Base-by-base conservation (phyloP, 2,888 invertebrate species). In the Invenusta paracnida region DNA sequence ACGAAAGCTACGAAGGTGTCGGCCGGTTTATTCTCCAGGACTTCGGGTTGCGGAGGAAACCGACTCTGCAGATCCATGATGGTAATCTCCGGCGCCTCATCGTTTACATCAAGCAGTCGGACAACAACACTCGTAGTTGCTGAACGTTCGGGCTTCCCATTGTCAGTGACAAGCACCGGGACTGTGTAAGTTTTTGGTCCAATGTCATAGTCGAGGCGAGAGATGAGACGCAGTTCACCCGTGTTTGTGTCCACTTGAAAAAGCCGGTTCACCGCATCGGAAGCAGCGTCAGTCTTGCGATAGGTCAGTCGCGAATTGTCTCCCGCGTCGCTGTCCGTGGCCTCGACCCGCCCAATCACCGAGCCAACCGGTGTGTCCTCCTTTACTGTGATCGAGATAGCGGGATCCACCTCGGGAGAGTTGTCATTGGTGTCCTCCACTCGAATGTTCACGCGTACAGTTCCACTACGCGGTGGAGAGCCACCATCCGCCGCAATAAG, bases 391-490 rank as follows among this genome's bases (percentile, higher is more conserved):
- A 86, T 48, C 30, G 86, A 67, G 11, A 84, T 27, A 0, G 30
- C n/a, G 0, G 86, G 67, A n/a, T 28, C 66, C 5, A 87, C 84
- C 0, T 81, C 83, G 0, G 87, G 87, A 1, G 85, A 5, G 83
- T 87, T 87, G 67, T 87, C 87, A 48, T 87, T 87, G 27, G 73
- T 83, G 66, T 87, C 87, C 1, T 84, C 30, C n/a, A 87, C 85
- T 29, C 83, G 0, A n/a, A 87, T 82, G 2, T 85, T 85, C 27
- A 87, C 87, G 2, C 30, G 82, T n/a, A 84, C 67, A n/a, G 66
- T 81, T 0, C 85, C 87, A 1, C 85, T 29, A 48, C 82, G 17
- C 0, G 86, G 81, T 13, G 84, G 67, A 0, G n/a, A 29, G n/a
- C 87, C 87, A 2, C 81, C 81, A 66, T 87, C 87, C 25, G 66